These are phyloP conservation scores for Plectrocnemia conspersa DNA, from an alignment of 1,140 invertebrate genomes.

Conservation along the genomic window DNA sequence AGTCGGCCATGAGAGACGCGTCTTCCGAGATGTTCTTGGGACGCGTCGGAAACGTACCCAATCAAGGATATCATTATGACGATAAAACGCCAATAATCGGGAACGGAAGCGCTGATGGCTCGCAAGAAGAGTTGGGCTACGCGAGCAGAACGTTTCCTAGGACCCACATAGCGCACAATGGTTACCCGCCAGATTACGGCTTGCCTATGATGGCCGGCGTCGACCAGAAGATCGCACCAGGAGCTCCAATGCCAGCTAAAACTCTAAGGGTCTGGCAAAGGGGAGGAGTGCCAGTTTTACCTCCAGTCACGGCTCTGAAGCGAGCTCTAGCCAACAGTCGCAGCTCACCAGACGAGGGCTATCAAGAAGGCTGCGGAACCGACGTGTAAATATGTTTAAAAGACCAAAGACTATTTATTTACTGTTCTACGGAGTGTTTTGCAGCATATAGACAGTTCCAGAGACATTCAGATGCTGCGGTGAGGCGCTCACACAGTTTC, in stretches of 20 bases:
- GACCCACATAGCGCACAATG: conserved; percentile 41
- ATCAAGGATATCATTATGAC: conserved; percentile 57
- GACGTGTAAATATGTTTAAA: conserved; percentile 60
- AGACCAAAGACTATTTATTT: conserved; percentile 16
- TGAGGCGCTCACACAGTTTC: too few species aligned
- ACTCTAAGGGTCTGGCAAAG: conserved; percentile 80
- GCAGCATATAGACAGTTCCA: conserved; percentile 3
- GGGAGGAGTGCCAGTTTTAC: conserved; percentile 74
- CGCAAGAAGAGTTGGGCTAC: conserved; percentile 53
- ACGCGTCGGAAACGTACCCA: conserved; percentile 49
- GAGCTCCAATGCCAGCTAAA: conserved; percentile 58
- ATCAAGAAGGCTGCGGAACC: conserved; percentile 86
- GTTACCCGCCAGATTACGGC: conserved; percentile 75
- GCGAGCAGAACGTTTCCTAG: conserved; percentile 54
- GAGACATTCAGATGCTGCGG: too few species aligned
- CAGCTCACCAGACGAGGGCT: conserved; percentile 84
- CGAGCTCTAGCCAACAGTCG: conserved; percentile 71
- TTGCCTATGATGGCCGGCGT: conserved; percentile 59
- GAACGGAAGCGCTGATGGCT: conserved; percentile 55
- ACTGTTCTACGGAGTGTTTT: background rate
- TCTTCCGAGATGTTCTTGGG: conserved; percentile 50
- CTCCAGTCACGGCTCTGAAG: conserved; percentile 74
- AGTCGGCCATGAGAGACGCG: conserved; percentile 48
- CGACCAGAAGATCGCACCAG: conserved; percentile 41
- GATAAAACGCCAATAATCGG: conserved; percentile 73